Percentiles rank a stretch among this genome's conserved stretches.
phyloP scores from a whole-genome alignment of 1,140 invertebrate species.

The Babylonia areolata region DNA sequence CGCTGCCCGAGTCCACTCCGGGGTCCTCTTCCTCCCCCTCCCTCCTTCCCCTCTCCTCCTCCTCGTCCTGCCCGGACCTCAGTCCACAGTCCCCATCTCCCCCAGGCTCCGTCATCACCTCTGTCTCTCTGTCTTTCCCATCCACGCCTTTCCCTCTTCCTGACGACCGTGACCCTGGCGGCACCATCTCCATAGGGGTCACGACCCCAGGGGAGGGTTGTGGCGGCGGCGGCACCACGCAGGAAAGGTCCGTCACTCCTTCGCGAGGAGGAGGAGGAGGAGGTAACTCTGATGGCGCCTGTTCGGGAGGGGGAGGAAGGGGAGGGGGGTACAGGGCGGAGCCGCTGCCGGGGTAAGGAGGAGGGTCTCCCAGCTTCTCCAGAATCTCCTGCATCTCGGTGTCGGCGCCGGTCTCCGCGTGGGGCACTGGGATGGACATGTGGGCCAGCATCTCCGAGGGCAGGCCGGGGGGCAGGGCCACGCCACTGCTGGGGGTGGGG shows the following conservation, averaged over 20 bases:
- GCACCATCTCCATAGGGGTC: neutral
- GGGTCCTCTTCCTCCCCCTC: slow-evolving; percentile 33
- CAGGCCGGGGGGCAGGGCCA: too few species aligned
- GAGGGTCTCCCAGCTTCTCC: slow-evolving; percentile 45
- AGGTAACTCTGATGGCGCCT: neutral
- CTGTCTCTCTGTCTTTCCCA: neutral
- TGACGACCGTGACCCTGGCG: neutral
- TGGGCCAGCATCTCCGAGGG: neutral
- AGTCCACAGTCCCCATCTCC: neutral
- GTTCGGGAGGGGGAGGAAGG: slow-evolving; percentile 4
- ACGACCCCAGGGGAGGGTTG: too few species aligned
- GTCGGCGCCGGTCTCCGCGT: neutral
- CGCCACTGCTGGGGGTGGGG: neutral
- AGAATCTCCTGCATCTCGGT: slow-evolving; percentile 47
- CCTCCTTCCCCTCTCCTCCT: slow-evolving; percentile 34
- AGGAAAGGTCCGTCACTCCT: neutral
- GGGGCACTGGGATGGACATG: slow-evolving; percentile 6
- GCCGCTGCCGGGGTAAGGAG: slow-evolving; percentile 41
- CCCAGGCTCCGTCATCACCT: slow-evolving; percentile 4
- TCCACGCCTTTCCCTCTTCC: too few species aligned
- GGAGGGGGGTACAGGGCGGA: neutral
- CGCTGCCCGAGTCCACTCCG: slow-evolving; percentile 55
- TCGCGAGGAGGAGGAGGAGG: neutral
- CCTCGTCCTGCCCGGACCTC: neutral
- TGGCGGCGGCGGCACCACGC: slow-evolving; percentile 18